Evolutionary conservation across 2,113 vertebrate species (phyloP), one percentile per base, ranked within the genome.

Genomic region (Ptilorrhoa leucosticta): DNA sequence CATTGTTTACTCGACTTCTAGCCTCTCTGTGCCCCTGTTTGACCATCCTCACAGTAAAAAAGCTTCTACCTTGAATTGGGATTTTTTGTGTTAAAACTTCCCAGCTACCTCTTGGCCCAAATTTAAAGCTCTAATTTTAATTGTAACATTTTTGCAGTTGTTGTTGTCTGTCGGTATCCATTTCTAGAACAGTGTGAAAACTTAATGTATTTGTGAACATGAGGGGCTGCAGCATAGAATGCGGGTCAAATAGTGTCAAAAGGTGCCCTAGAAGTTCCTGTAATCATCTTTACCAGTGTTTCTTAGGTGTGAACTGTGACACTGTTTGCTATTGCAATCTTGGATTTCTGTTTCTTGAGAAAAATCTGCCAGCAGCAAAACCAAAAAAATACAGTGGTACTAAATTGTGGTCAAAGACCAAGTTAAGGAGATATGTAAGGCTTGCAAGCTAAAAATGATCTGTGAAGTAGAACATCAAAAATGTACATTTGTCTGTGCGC

Each of bases 261-360:
- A 77, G 13, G 22, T 71, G 51, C 45, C n/a, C 24, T 60, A 23
- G 5, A 80, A 54, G 26, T 85, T 95, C 33, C 68, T 83, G 45
- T 37, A 83, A 44, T 33, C 65, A 39, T 6, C 19, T 83, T 61
- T 63, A 50, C 51, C 35, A 80, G 37, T 37, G 37, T 39, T 10
- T 75, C 11, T 47, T 71, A 48, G 13, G 60, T 83, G 65, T 80
- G 73, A 94, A 66, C 47, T 70, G 42, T 87, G 81, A 40, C 23
- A 18, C 42, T 19, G 58, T 60, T 77, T 61, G 54, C 27, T 79
- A 2, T 78, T 92, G 72, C 16, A 61, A 2, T 72, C 72, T 66
- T 84, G 40, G 28, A n/a, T 88, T 92, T 83, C 61, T 73, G 22
- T 70, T 71, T 87, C 58, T 84, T 68, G 63, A 79, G 79, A 63